phyloP scores from a whole-genome alignment of 2,797 vertebrate genomes.

The Gymnothorax reevesii region DNA sequence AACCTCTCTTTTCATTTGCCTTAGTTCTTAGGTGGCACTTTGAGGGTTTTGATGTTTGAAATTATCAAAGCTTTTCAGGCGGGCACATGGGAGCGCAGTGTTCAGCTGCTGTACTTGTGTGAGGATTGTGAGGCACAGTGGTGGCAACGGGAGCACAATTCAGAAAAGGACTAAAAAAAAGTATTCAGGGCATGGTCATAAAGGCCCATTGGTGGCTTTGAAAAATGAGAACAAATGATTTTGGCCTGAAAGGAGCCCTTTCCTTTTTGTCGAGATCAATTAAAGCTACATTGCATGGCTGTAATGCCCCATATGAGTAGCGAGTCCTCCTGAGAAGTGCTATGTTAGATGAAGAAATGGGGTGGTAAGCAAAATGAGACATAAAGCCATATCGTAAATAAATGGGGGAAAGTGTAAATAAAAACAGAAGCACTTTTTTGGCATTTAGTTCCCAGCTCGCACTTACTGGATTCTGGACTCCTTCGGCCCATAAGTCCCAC shows the following conservation, averaged over 20 bases:
- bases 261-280: background rate
- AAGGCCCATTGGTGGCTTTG: background rate
- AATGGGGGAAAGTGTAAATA: background rate
- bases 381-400: background rate
- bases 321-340: background rate
- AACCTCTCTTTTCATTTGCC: no score
- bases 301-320: background rate
- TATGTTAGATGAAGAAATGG: background rate
- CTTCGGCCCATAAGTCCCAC: constrained; percentile 51
- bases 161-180: background rate
- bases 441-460: background rate
- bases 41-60: no score
- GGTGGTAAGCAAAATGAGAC: background rate
- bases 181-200: background rate
- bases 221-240: background rate
- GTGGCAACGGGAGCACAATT: background rate
- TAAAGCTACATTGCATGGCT: background rate
- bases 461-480: constrained; percentile 51
- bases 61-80: no score
- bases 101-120: no score
- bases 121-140: no score
- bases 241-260: background rate
- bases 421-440: background rate
- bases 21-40: no score
- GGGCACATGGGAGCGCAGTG: no score